These are phyloP conservation scores for Discoglossus pictus DNA, from an alignment of 2,797 vertebrate species.

Conservation along the genomic window DNA sequence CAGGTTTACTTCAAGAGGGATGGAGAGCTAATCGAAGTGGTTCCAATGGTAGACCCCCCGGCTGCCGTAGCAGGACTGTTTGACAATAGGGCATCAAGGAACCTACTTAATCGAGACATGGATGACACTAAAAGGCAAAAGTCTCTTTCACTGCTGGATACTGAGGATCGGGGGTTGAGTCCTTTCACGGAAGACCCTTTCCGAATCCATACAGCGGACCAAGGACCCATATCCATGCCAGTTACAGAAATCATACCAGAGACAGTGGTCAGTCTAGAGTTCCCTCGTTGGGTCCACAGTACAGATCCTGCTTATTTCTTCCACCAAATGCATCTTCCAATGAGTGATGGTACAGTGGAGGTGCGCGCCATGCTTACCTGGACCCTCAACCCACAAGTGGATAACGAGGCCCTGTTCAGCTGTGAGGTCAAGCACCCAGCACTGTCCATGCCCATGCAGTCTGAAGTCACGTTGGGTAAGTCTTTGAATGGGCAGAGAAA, in stretches of 20 bases:
- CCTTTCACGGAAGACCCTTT: slow-evolving; percentile 64
- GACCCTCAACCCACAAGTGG: slow-evolving; percentile 91
- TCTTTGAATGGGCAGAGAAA: neutral
- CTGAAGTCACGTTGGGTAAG: slow-evolving; percentile 90
- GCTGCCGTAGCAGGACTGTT: slow-evolving; percentile 45
- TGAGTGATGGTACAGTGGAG: slow-evolving; percentile 83
- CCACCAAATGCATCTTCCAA: slow-evolving; percentile 74
- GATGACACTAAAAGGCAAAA: slow-evolving; percentile 88
- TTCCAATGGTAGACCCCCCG: slow-evolving; percentile 73
- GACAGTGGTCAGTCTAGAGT: slow-evolving; percentile 89
- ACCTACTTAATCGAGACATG: slow-evolving; percentile 76
- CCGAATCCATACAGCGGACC: slow-evolving; percentile 64
- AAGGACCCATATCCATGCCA: slow-evolving; percentile 70
- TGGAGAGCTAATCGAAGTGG: slow-evolving; percentile 83
- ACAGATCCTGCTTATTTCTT: slow-evolving; percentile 85
- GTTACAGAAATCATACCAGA: slow-evolving; percentile 83
- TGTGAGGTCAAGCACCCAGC: slow-evolving; percentile 95
- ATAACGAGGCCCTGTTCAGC: slow-evolving; percentile 93
- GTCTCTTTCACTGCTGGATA: slow-evolving; percentile 74
- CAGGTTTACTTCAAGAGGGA: slow-evolving; percentile 95
- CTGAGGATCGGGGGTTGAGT: slow-evolving; percentile 60
- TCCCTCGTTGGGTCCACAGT: slow-evolving; percentile 88
- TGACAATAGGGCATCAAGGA: slow-evolving; percentile 63
- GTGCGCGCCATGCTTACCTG: slow-evolving; percentile 87
- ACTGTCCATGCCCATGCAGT: slow-evolving; percentile 94